These are phyloP conservation scores for Cryptoblepharus egeriae DNA, from an alignment of 2,797 vertebrate genomes.

Conservation along the genomic window DNA sequence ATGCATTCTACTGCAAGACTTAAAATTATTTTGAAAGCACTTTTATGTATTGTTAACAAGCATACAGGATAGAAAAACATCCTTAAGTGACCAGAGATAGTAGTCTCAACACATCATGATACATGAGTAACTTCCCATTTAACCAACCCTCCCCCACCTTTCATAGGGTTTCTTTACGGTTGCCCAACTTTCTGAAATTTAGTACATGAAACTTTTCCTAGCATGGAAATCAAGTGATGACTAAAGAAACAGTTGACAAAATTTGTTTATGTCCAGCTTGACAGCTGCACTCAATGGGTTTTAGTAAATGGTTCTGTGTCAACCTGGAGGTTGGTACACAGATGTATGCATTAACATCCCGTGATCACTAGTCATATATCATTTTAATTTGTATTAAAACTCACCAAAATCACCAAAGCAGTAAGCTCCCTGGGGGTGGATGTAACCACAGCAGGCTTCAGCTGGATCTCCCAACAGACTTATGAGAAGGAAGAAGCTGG, in stretches of 20 bases:
- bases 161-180: neutral
- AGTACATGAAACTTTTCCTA: neutral
- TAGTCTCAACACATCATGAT: neutral
- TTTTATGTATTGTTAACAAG: too few species aligned
- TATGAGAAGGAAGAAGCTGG: neutral
- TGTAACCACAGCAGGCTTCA: slow-evolving; percentile 58
- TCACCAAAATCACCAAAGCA: slow-evolving; percentile 68
- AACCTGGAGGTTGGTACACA: too few species aligned
- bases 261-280: too few species aligned
- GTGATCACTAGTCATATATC: too few species aligned
- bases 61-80: too few species aligned
- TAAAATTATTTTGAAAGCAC: too few species aligned
- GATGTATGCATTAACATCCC: too few species aligned
- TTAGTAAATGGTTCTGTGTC: too few species aligned
- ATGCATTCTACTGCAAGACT: too few species aligned
- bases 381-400: too few species aligned
- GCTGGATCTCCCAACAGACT: neutral
- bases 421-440: slow-evolving; percentile 69
- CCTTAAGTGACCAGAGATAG: too few species aligned
- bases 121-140: slow-evolving; percentile 10
- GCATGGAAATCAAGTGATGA: neutral
- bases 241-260: neutral
- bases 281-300: too few species aligned
- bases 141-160: neutral
- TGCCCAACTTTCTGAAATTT: neutral